These are phyloP conservation scores for Pecten maximus DNA, from an alignment of 2,888 invertebrate genomes.

Conservation along the genomic window DNA sequence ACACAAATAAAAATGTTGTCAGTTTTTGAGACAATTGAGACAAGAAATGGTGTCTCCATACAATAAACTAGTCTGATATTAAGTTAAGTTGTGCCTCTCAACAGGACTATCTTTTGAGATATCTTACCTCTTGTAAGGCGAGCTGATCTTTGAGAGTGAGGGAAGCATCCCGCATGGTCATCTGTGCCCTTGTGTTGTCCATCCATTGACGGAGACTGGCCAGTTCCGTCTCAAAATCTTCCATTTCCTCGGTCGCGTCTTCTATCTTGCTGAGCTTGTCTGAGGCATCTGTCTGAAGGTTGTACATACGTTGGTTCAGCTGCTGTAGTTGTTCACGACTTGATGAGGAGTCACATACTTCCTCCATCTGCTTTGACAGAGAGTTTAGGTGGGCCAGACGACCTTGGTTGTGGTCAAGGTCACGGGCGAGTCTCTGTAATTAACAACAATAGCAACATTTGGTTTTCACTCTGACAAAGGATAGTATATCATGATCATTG, in stretches of 20 bases:
- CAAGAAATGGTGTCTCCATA: too few relatives aligned
- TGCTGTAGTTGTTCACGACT: slow-evolving; percentile 64
- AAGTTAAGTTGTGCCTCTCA: too few relatives aligned
- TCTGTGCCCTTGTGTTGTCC: slow-evolving; percentile 88
- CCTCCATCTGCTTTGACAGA: slow-evolving; percentile 71
- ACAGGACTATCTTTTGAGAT: too few relatives aligned
- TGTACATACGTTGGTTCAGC: slow-evolving; percentile 67
- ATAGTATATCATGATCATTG: too few relatives aligned
- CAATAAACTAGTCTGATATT: too few relatives aligned
- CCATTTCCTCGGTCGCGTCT: slow-evolving; percentile 97
- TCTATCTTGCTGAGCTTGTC: slow-evolving; percentile 88
- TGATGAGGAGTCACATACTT: slow-evolving; percentile 67
- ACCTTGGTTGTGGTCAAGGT: slow-evolving; percentile 70
- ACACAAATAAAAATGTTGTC: too few relatives aligned
- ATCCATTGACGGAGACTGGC: slow-evolving; percentile 95
- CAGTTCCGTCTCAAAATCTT: slow-evolving; percentile 96
- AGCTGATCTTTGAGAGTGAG: slow-evolving; percentile 73
- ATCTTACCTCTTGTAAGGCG: slow-evolving; percentile 69
- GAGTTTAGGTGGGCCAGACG: slow-evolving; percentile 68
- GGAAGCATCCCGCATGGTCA: slow-evolving; percentile 72
- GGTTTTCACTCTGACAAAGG: not conserved
- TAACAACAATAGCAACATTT: not conserved
- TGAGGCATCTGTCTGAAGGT: slow-evolving; percentile 62
- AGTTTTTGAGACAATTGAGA: too few relatives aligned
- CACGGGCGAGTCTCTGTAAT: slow-evolving; percentile 69